phyloP scores from a whole-genome alignment of 2,888 invertebrate species.

The Actias luna region DNA sequence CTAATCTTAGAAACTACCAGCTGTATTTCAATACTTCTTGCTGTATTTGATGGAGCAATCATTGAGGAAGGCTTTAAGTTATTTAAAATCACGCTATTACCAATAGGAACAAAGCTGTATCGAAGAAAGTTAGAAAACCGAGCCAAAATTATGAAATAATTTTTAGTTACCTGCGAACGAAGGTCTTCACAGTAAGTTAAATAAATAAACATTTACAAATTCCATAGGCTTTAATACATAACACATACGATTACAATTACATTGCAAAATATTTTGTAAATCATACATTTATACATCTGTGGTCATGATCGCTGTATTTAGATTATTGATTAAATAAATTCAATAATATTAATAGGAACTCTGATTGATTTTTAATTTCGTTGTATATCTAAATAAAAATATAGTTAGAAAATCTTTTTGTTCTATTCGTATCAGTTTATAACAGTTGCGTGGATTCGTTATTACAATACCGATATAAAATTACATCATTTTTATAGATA shows the following conservation, averaged over 20 bases:
- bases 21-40: no score
- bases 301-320: background rate
- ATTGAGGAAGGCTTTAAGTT: no score
- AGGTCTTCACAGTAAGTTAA: background rate
- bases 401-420: background rate
- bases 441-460: background rate
- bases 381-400: background rate
- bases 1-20: no score
- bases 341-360: constrained; percentile 13
- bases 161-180: background rate
- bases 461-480: background rate
- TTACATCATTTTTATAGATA: constrained; percentile 1
- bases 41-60: no score
- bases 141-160: no score
- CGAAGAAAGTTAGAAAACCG: no score
- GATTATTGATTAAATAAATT: background rate
- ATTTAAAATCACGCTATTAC: no score
- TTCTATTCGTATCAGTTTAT: background rate
- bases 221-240: background rate
- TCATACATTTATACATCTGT: background rate
- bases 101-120: no score
- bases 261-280: background rate
- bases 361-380: constrained; percentile 5
- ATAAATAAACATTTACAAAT: background rate
- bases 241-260: background rate